These are phyloP conservation scores for Phyllotreta cruciferae DNA, from an alignment of 2,888 invertebrate genomes.

Conservation along the genomic window DNA sequence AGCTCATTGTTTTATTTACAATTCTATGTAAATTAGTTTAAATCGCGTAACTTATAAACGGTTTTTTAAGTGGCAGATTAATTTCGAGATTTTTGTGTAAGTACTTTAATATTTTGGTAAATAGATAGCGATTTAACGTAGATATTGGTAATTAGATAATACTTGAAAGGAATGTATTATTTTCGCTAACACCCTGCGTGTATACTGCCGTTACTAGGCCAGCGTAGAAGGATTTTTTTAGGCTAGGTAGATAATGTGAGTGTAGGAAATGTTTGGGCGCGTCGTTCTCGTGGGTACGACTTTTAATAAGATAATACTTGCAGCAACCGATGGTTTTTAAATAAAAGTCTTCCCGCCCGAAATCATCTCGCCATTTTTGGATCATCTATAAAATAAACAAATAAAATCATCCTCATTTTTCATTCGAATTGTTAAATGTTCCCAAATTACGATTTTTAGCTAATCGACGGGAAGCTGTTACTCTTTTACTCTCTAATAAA, in stretches of 20 bases:
- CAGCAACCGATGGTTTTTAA: conserved; percentile 54
- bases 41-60: too few relatives aligned
- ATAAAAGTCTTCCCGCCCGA: conserved; percentile 61
- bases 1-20: too few relatives aligned
- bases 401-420: conserved; percentile 37
- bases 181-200: too few relatives aligned
- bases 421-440: conserved; percentile 29
- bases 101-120: too few relatives aligned
- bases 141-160: too few relatives aligned
- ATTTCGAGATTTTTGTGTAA: too few relatives aligned
- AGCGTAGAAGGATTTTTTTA: conserved; percentile 41
- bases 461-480: conserved; percentile 8
- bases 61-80: too few relatives aligned
- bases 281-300: conserved; percentile 57
- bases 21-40: too few relatives aligned
- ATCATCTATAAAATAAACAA: background rate
- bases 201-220: background rate
- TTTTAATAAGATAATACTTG: conserved; percentile 56
- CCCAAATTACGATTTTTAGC: conserved; percentile 25
- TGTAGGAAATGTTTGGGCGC: conserved; percentile 40
- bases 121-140: too few relatives aligned
- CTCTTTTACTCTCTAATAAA: background rate
- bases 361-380: conserved; percentile 50
- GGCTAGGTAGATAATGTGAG: conserved; percentile 48
- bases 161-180: too few relatives aligned